These are phyloP conservation scores for Atrichornis clamosus DNA, from an alignment of 2,113 vertebrate species.

Conservation along the genomic window DNA sequence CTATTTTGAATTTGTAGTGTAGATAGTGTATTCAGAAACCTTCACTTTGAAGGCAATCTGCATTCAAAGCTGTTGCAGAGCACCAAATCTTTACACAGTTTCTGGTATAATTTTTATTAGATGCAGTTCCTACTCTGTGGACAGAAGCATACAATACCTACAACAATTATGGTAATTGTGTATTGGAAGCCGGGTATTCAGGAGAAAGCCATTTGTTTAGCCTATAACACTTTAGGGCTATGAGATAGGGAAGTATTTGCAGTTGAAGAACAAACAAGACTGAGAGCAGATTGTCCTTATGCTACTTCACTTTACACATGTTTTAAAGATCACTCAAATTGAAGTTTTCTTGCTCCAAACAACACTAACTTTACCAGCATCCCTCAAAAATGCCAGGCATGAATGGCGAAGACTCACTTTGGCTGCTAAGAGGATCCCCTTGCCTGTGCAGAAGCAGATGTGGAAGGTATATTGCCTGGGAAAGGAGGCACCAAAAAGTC, in stretches of 20 bases:
- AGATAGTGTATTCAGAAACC: constrained; percentile 8
- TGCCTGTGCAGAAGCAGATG: background rate
- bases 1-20: constrained; percentile 23
- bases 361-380: background rate
- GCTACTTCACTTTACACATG: background rate
- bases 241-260: background rate
- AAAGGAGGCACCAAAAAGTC: background rate
- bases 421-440: background rate
- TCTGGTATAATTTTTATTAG: constrained; percentile 2
- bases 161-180: background rate
- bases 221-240: background rate
- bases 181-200: background rate
- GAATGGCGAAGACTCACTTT: background rate
- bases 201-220: background rate
- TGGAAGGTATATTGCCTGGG: background rate
- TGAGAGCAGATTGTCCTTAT: background rate
- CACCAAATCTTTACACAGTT: background rate
- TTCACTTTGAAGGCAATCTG: background rate
- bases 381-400: background rate
- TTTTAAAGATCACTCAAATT: background rate
- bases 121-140: background rate
- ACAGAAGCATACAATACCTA: background rate
- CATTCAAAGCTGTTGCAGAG: background rate
- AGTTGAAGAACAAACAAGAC: background rate
- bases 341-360: background rate